Conservation (phyloP, 2,888 invertebrate species). For the Eilema sororculum region DNA sequence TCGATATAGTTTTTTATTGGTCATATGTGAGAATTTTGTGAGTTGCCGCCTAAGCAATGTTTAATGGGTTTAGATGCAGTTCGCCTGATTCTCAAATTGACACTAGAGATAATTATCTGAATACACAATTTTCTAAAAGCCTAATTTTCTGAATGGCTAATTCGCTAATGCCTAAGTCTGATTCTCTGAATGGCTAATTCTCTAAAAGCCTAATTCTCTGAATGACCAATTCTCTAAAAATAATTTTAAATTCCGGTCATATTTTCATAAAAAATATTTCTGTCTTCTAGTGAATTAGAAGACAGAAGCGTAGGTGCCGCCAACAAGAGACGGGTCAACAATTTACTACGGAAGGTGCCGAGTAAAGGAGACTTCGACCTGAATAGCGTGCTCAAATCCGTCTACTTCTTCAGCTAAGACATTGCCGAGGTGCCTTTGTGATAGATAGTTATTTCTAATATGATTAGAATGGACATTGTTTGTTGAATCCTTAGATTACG, state of each 20-base stretch:
- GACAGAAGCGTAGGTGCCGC: constrained; percentile 84
- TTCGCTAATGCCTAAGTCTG: too few relatives aligned
- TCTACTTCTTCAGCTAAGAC: constrained; percentile 94
- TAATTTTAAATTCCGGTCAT: background rate
- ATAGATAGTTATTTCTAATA: constrained; percentile 10
- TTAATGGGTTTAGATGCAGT: background rate
- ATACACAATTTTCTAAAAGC: too few relatives aligned
- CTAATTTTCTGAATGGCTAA: too few relatives aligned
- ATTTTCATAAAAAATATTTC: background rate
- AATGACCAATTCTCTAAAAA: too few relatives aligned
- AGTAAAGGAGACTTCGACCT: constrained; percentile 92
- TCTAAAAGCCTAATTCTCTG: too few relatives aligned
- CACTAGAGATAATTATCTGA: too few relatives aligned
- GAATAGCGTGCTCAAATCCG: constrained; percentile 90
- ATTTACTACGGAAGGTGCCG: constrained; percentile 89
- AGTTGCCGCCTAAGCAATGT: background rate
- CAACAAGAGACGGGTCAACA: constrained; percentile 89
- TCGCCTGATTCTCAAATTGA: too few relatives aligned
- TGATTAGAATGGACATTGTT: background rate
- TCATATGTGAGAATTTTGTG: too few relatives aligned
- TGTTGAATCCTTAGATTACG: background rate
- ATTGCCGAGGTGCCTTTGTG: constrained; percentile 19
- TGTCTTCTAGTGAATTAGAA: constrained; percentile 71
- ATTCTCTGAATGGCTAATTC: too few relatives aligned
- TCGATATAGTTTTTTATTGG: too few relatives aligned